A percentile compares a stretch with the other conserved stretches of the same genome.
phyloP scores from a whole-genome alignment of 23 tunicate species.

The Pegea sp. region DNA sequence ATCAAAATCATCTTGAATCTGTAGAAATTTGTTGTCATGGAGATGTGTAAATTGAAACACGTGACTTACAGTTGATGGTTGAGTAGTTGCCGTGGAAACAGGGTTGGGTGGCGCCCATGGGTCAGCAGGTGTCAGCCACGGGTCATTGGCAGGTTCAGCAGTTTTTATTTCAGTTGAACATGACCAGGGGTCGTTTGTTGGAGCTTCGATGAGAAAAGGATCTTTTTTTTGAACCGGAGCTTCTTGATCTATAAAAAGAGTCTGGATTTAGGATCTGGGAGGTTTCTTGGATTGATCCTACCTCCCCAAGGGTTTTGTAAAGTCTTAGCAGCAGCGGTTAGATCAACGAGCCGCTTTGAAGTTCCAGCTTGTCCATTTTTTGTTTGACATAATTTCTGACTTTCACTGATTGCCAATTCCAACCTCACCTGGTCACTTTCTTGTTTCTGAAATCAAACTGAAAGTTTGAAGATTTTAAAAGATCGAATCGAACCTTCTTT shows the following conservation, averaged over 20 bases:
- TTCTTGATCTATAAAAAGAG: too few relatives aligned
- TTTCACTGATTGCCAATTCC: constrained; percentile 64
- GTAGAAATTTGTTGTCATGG: too few relatives aligned
- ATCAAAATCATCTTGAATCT: too few relatives aligned
- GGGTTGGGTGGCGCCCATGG: neutral
- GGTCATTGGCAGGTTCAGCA: constrained; percentile 27
- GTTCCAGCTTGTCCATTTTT: constrained; percentile 1
- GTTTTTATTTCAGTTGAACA: too few relatives aligned
- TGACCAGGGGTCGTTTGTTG: too few relatives aligned
- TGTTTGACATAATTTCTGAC: constrained; percentile 10
- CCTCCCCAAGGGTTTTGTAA: constrained; percentile 72
- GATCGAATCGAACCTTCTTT: constrained; percentile 17
- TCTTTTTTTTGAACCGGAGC: too few relatives aligned
- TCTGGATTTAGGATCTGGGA: too few relatives aligned
- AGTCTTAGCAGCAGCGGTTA: constrained; percentile 68
- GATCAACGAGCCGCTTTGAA: constrained; percentile 29
- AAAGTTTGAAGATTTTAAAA: neutral
- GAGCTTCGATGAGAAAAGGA: too few relatives aligned
- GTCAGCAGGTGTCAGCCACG: constrained; percentile 19
- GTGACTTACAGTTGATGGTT: neutral
- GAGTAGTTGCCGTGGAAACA: neutral
- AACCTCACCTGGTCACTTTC: constrained; percentile 78
- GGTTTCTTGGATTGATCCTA: too few relatives aligned
- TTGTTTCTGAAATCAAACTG: constrained; percentile 14
- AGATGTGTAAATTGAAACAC: neutral